Percentiles rank a stretch among this genome's conserved stretches.
These are phyloP conservation scores for Drosophila ercepeae DNA, from an alignment of 1,140 invertebrate species.

Conservation along the genomic window DNA sequence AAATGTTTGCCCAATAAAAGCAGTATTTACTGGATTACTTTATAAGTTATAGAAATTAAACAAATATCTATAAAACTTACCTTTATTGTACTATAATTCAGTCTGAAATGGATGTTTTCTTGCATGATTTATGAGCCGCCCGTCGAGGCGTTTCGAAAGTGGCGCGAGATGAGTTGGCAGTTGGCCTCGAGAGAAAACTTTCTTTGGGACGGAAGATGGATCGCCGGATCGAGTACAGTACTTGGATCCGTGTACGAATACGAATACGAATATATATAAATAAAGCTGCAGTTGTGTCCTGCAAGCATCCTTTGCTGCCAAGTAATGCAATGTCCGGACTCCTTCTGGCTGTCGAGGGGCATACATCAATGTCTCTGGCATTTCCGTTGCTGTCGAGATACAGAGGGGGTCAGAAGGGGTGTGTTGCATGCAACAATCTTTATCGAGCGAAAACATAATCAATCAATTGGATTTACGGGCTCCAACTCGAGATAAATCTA, in stretches of 20 bases:
- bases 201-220: slow-evolving; percentile 64
- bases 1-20: too few species aligned
- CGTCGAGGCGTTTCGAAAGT: slow-evolving; percentile 66
- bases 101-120: slow-evolving; percentile 57
- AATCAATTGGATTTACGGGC: slow-evolving; percentile 83
- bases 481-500: slow-evolving; percentile 83
- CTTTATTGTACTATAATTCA: slow-evolving; percentile 8
- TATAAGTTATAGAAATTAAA: too few species aligned
- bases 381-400: slow-evolving; percentile 56
- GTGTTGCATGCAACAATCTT: slow-evolving; percentile 75
- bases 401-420: neutral
- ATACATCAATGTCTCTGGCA: slow-evolving; percentile 75
- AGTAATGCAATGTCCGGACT: slow-evolving; percentile 33
- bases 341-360: slow-evolving; percentile 46
- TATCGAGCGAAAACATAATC: slow-evolving; percentile 82
- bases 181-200: slow-evolving; percentile 51
- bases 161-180: slow-evolving; percentile 38
- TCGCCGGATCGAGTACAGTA: slow-evolving; percentile 51
- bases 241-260: slow-evolving; percentile 43
- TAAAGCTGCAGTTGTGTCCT: slow-evolving; percentile 22
- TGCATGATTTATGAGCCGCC: slow-evolving; percentile 66
- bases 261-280: too few species aligned
- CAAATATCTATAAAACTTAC: too few species aligned
- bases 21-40: too few species aligned
- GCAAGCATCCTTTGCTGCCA: neutral